Base-by-base conservation (phyloP, 2,113 vertebrate genomes). In the Deroptyus accipitrinus region DNA sequence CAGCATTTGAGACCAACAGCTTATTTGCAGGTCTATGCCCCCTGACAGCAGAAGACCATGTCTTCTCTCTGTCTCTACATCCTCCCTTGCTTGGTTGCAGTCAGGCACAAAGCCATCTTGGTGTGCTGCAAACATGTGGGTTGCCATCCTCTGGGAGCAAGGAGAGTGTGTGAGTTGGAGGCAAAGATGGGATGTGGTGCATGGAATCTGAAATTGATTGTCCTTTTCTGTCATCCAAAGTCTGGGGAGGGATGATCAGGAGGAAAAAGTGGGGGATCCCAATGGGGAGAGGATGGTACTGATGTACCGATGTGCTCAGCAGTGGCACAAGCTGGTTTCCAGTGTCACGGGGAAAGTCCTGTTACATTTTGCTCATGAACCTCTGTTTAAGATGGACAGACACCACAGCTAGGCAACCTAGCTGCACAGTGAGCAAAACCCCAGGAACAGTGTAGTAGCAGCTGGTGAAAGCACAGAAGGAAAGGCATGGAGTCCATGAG, bases 341-440 rank as follows among this genome's bases (percentile, higher is more conserved):
- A 44, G 3, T 0, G 1, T 33, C 51, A 52, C 1, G 1, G 48
- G 54, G 20, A 31, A 69, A 19, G 10, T 20, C 44, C 42, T 48
- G 27, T 17, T 62, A 83, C 62, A 52, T 72, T 24, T n/a, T 39
- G 11, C 22, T 92, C 23, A 82, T 57, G 70, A 70, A 54, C 35
- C 10, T 77, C 77, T 39, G 15, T 39, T 72, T 27, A 61, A 74
- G 27, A 55, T 1, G 2, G 27, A 39, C 18, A 62, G 28, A 8
- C 31, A 61, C 37, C 70, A n/a, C 31, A 75, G 24, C 8, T 24
- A 17, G 25, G 44, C 28, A 33, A 22, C 14, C 77, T 31, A 48
- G 46, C 37, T n/a, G 25, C 35, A 82, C 13, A 7, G 9, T 46
- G 66, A 14, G 33, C 61, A 83, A 75, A 74, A 70, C 1, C 17